phyloP scores from a whole-genome alignment of 2,113 vertebrate genomes.

The Nothobranchius furzeri region DNA sequence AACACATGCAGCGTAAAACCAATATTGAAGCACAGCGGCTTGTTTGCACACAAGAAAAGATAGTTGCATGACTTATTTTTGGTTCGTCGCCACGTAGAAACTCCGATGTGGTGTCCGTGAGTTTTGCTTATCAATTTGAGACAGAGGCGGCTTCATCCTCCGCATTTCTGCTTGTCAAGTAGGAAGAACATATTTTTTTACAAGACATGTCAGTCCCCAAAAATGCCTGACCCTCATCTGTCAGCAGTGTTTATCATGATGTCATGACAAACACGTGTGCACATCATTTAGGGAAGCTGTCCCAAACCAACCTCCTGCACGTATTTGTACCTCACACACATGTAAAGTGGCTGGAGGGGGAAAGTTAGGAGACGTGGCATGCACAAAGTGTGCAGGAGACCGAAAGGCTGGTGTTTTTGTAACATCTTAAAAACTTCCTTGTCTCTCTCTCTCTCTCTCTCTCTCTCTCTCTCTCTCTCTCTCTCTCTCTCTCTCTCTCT shows the following conservation, averaged over 20 bases:
- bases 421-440: conserved; percentile 3
- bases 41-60: conserved; percentile 2
- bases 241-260: conserved; percentile 55
- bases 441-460: conserved; percentile 2
- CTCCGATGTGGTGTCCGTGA: conserved; percentile 9
- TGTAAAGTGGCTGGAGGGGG: conserved; percentile 29
- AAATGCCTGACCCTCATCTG: conserved; percentile 66
- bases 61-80: not conserved
- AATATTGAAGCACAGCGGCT: not conserved
- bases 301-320: not conserved
- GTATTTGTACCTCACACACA: conserved; percentile 7
- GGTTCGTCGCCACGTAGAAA: conserved; percentile 17
- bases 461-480: no score
- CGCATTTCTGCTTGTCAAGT: conserved; percentile 18
- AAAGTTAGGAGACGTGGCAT: conserved; percentile 16
- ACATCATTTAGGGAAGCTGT: conserved; percentile 17
- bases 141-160: conserved; percentile 1
- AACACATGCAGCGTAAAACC: not conserved
- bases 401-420: conserved; percentile 8
- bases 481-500: no score
- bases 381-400: conserved; percentile 13
- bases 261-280: conserved; percentile 38
- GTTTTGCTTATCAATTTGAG: conserved; percentile 16
- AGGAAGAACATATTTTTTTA: not conserved
- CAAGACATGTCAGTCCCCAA: conserved; percentile 9